These are phyloP conservation scores for Donacobius atricapilla DNA, from an alignment of 2,113 vertebrate species.

Conservation along the genomic window DNA sequence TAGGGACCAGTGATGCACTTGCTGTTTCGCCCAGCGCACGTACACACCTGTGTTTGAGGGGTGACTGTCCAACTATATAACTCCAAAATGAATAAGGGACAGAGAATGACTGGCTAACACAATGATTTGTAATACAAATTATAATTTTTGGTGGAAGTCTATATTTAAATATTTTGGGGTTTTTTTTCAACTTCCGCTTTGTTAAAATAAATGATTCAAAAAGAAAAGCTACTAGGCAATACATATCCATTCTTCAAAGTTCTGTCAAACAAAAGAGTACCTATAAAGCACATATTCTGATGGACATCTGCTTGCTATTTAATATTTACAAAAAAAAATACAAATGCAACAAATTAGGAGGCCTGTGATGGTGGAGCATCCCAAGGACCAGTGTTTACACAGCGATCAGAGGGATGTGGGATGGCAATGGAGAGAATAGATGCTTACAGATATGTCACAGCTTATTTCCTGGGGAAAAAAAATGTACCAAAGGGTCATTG, in stretches of 20 bases:
- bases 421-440: background rate
- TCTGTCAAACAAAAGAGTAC: constrained; percentile 11
- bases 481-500: background rate
- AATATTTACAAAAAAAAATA: background rate
- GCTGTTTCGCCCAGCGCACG: accelerated
- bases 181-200: background rate
- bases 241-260: background rate
- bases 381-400: background rate
- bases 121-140: background rate
- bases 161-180: background rate
- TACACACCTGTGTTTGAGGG: accelerated
- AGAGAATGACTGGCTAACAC: background rate
- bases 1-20: background rate
- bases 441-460: background rate
- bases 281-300: background rate
- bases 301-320: constrained; percentile 61
- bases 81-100: background rate
- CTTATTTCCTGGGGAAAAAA: background rate
- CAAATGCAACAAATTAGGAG: constrained; percentile 36
- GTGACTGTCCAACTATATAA: accelerated
- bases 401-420: background rate
- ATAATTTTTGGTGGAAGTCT: background rate
- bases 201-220: background rate
- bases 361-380: background rate
- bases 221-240: background rate